Evolutionary conservation across 2,113 vertebrate species (phyloP).

Genomic region (Cepphus grylle): DNA sequence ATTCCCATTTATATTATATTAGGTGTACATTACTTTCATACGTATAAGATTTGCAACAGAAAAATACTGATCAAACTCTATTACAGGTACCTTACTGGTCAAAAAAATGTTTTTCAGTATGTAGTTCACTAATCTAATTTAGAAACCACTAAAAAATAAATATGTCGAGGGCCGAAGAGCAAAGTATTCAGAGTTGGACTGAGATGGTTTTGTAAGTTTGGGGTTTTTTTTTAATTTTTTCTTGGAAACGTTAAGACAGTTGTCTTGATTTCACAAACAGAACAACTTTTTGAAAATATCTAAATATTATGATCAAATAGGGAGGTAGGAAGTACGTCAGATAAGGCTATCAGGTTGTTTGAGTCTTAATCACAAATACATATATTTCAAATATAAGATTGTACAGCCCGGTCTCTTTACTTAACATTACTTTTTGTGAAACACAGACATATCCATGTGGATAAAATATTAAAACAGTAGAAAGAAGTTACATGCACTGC

Average conservation of each 20-base stretch:
- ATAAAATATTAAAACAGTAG: neutral
- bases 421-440: neutral
- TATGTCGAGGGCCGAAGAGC: neutral
- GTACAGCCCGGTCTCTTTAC: neutral
- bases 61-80: neutral
- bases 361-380: neutral
- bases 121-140: neutral
- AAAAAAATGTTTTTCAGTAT: neutral
- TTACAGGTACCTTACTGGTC: neutral
- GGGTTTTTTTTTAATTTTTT: neutral
- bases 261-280: neutral
- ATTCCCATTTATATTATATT: neutral
- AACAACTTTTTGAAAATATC: neutral
- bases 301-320: neutral
- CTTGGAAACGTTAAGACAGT: neutral
- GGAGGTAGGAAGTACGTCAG: neutral
- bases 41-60: neutral
- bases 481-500: neutral
- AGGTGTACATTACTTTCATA: accelerated
- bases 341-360: neutral
- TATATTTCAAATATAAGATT: neutral
- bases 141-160: neutral
- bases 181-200: neutral
- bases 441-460: neutral
- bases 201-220: neutral